Base-by-base conservation (phyloP, 2,113 vertebrate species). In the Dascyllus trimaculatus region DNA sequence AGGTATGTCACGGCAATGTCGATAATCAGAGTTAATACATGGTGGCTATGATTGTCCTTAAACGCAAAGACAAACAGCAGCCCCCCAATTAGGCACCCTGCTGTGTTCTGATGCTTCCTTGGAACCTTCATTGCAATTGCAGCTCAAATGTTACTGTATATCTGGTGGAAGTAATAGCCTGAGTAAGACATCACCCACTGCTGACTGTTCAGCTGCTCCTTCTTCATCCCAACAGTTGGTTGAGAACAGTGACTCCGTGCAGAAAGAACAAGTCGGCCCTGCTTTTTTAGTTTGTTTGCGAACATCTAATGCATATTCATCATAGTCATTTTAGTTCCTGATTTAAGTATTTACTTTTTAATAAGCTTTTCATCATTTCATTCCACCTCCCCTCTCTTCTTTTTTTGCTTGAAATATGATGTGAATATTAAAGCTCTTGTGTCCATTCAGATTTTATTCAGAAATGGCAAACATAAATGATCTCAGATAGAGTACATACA, bases 151-250 rank as follows among this genome's bases (percentile, higher is more conserved):
- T 72, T 80, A 8, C 7, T 35, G 17, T 48, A 51, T n/a, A 35
- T 35, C 32, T 71, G 29, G 9, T 13, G 22, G 11, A 66, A 49
- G 5, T 29, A 18, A 29, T 48, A 29, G 57, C 24, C n/a, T 2
- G 11, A 22, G 43, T 70, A 29, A 21, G 48, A 58, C 24, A 6
- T 69, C 57, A 25, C 5, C 40, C 13, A 21, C 68, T 24, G 49
- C 60, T 60, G 66, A 9, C 51, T 45, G 24, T 66, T 60, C 61
- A 80, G 57, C 64, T 56, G 71, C 68, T 75, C 46, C 45, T 46
- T 53, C 38, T 52, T 65, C n/a, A 19, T 51, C 13, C 19, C 2
- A 66, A 48, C 25, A 56, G 62, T 43, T 51, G 45, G 53, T 63
- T 9, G 38, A 71, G 19, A 65, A 24, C 15, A 51, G 4, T 43